A percentile compares a stretch with the other conserved stretches of the same genome.
phyloP scores from a whole-genome alignment of 2,113 vertebrate species.

The Aleadryas rufinucha region DNA sequence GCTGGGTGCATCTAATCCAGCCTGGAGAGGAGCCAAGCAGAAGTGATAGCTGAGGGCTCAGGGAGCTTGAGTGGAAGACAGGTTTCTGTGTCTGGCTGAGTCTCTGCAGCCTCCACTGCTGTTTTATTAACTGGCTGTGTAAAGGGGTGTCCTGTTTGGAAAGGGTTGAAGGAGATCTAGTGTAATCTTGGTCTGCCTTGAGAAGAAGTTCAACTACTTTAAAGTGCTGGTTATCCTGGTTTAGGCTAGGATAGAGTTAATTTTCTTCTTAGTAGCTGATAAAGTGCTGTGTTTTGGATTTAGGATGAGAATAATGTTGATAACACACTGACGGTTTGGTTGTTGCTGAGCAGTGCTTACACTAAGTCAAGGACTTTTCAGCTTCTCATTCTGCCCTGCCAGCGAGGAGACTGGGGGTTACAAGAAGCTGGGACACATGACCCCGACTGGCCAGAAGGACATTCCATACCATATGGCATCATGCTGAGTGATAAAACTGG shows the following conservation, averaged over 20 bases:
- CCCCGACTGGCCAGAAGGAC: not conserved
- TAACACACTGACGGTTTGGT: not conserved
- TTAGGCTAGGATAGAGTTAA: not conserved
- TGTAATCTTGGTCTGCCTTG: not conserved
- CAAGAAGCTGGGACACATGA: not conserved
- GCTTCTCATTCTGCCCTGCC: not conserved
- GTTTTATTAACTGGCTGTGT: not conserved
- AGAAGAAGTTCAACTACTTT: not conserved
- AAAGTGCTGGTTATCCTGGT: not conserved
- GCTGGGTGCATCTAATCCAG: not conserved
- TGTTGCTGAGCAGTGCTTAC: not conserved
- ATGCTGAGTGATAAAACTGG: not conserved
- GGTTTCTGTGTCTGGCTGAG: not conserved
- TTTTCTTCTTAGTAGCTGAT: not conserved
- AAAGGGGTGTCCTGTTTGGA: not conserved
- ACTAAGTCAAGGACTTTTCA: not conserved
- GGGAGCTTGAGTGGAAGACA: not conserved
- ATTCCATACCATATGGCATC: not conserved
- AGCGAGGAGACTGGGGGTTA: not conserved
- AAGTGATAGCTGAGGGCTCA: not conserved
- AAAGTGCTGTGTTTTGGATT: not conserved
- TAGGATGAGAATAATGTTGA: not conserved
- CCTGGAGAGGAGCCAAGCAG: conserved; percentile 20
- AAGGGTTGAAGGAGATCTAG: not conserved
- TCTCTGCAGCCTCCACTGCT: not conserved